Evolutionary conservation across 2,797 vertebrate genomes (phyloP).

Genomic region (Emys orbicularis): DNA sequence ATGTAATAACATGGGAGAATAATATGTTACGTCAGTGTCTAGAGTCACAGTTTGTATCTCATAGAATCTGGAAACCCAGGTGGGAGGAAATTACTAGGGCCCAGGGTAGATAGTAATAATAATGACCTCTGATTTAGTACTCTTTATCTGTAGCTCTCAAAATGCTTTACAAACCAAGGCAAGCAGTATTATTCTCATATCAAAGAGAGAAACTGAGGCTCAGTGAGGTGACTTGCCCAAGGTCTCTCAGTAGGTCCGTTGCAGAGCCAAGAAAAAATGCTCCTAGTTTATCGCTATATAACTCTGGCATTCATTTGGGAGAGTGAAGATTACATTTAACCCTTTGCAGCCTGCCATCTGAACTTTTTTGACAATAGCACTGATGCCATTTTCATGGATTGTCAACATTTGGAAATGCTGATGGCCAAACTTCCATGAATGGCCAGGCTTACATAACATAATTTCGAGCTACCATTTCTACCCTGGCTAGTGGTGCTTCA

Average conservation of each 20-base stretch:
- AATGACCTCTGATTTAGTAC: background rate
- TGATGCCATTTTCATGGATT: background rate
- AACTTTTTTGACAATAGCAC: background rate
- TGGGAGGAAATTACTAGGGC: fast-evolving
- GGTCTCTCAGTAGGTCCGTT: background rate
- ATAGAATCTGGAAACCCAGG: background rate
- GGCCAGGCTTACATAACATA: background rate
- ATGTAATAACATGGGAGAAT: background rate
- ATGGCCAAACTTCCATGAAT: background rate
- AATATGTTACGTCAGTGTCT: background rate
- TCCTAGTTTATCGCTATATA: background rate
- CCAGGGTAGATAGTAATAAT: background rate
- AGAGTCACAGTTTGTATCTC: background rate
- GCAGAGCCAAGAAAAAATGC: background rate
- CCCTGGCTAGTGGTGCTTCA: background rate
- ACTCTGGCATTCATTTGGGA: background rate
- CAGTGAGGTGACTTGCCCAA: fast-evolving
- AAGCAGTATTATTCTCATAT: background rate
- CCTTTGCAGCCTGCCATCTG: background rate
- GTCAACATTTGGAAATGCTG: background rate
- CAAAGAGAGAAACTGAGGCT: background rate
- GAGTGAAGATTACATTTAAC: background rate
- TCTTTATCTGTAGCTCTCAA: background rate
- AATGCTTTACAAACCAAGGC: background rate
- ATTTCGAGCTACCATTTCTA: background rate